These are phyloP conservation scores for Eilema depressum DNA, from an alignment of 2,888 invertebrate genomes.

Conservation along the genomic window DNA sequence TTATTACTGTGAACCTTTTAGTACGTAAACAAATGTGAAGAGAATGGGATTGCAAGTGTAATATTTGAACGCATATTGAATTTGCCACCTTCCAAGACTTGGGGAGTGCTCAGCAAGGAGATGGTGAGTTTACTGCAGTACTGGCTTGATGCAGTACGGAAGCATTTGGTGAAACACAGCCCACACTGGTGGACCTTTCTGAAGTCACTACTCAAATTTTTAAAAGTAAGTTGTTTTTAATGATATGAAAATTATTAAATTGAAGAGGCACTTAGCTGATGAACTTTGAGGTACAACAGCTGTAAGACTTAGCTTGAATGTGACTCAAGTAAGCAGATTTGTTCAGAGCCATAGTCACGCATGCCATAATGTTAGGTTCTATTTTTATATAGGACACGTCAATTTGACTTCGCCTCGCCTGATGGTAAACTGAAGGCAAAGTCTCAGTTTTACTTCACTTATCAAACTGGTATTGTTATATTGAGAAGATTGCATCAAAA, in stretches of 20 bases:
- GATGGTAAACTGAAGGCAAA: no score
- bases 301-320: neutral
- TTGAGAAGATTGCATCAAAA: no score
- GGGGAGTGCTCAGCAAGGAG: conserved; percentile 69
- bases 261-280: neutral
- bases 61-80: conserved; percentile 64
- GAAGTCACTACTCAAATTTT: conserved; percentile 62
- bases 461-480: no score
- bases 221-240: conserved; percentile 59
- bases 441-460: no score
- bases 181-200: conserved; percentile 74
- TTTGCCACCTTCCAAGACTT: conserved; percentile 68
- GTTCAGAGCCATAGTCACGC: neutral
- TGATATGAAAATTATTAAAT: neutral
- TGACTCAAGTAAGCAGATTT: neutral
- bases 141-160: conserved; percentile 72
- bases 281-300: neutral
- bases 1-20: conserved; percentile 48
- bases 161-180: conserved; percentile 64
- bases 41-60: conserved; percentile 69
- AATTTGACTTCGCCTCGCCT: no score
- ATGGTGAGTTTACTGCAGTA: conserved; percentile 66
- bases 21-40: conserved; percentile 72
- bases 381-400: no score
- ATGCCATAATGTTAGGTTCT: neutral